Base-by-base conservation (phyloP, 2,797 vertebrate species). In the Hydrocynus forskahlii region DNA sequence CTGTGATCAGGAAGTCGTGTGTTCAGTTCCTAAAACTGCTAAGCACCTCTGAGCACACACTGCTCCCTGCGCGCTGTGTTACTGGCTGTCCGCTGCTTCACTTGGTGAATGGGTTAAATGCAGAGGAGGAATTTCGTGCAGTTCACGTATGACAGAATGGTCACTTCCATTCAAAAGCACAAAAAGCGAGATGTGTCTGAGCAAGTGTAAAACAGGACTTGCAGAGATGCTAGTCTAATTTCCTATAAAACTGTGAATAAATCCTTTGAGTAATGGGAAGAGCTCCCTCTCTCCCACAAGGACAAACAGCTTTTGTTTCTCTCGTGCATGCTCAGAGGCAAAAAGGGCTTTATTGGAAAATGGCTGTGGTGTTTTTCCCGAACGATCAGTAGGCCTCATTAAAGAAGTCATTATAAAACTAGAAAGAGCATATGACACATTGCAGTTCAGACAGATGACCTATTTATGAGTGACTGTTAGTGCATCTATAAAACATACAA, bases 221-320 rank as follows among this genome's bases (percentile, higher is more conserved):
- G 55, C 62, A 77, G 66, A 68, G 62, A 82, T 69, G 62, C 38
- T 55, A 73, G n/a, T 79, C 62, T 64, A 62, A 79, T 83, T 86
- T 74, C 70, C 79, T 69, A 81, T 84, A 78, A 76, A 86, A 83
- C 60, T 45, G 52, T 84, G 81, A 79, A 86, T 87, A 50, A 82
- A 83, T 80, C 76, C 68, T 79, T 76, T 84, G 73, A 84, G 75
- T 81, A 84, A 88, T 79, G 77, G 83, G 75, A 80, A 80, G 80
- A 79, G 79, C 71, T 82, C 83, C 78, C 50, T 88, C 84, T 84
- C 75, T 87, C 89, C 88, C 89, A 90, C 88, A 92, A 92, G 90
- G 88, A 94, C 92, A 94, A 94, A 92, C 90, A 92, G 89, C 91
- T 90, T 93, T 94, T 94, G 92, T 94, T 93, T 92, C 88, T 92